Evolutionary conservation across 2,113 vertebrate species (phyloP).

Genomic region (Cyanoderma ruficeps): DNA sequence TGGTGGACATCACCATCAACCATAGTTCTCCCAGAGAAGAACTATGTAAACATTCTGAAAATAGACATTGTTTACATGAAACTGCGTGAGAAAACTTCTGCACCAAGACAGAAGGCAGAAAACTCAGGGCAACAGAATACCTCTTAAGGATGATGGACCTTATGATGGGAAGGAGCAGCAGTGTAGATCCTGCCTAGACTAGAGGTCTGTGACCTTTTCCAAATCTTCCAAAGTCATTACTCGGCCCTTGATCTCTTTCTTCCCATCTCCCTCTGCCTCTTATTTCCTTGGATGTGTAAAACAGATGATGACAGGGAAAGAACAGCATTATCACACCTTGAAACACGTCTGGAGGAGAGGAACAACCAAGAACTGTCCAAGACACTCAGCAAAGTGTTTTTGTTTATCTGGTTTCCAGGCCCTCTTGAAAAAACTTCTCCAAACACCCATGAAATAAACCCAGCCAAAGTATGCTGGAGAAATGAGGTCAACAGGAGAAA

Average conservation of each 20-base stretch:
- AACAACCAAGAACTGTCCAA: neutral
- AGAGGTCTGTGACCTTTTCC: neutral
- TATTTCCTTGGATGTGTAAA: neutral
- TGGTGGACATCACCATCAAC: too few relatives aligned
- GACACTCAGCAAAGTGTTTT: neutral
- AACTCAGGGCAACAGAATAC: too few relatives aligned
- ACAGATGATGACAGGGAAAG: neutral
- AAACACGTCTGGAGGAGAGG: neutral
- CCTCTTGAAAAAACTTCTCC: neutral
- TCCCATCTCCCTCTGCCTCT: neutral
- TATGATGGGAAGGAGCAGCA: neutral
- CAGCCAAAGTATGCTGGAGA: constrained; percentile 25
- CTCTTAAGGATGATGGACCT: neutral
- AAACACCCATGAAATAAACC: neutral
- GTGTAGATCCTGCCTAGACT: neutral
- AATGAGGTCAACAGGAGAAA: constrained; percentile 64
- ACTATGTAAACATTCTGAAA: too few relatives aligned
- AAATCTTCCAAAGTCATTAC: neutral
- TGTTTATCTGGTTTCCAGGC: neutral
- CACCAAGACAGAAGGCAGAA: too few relatives aligned
- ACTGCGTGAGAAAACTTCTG: too few relatives aligned
- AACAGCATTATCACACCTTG: neutral
- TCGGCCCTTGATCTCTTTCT: neutral
- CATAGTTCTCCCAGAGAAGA: too few relatives aligned
- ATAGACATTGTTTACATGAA: too few relatives aligned